These are phyloP conservation scores for Phymanthus crucifer DNA, from an alignment of 92 coral and sea anemone species.

Conservation along the genomic window DNA sequence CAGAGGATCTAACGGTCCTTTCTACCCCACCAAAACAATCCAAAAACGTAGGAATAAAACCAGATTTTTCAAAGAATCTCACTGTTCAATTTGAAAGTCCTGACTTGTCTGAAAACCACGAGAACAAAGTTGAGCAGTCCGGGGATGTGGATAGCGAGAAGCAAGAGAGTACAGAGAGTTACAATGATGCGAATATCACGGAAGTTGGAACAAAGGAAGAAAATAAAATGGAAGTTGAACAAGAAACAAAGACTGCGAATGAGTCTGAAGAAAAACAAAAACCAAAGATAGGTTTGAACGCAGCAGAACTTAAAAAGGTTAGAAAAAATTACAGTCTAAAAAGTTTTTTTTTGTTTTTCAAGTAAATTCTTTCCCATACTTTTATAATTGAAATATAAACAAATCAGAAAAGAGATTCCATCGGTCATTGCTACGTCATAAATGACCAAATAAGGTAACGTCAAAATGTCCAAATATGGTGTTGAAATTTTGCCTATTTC, in stretches of 20 bases:
- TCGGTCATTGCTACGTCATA: too few species aligned
- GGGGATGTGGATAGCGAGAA: background rate
- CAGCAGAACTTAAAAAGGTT: slow-evolving; percentile 19
- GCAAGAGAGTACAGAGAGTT: background rate
- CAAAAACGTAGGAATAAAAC: background rate
- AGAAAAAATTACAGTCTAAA: background rate
- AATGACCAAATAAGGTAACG: background rate
- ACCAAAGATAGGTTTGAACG: background rate
- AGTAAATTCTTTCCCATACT: too few species aligned
- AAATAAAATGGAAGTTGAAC: background rate
- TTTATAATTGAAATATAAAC: too few species aligned
- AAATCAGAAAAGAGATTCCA: too few species aligned
- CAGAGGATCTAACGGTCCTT: slow-evolving; percentile 66
- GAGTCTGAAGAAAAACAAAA: slow-evolving; percentile 10
- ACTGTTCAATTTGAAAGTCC: slow-evolving; percentile 33
- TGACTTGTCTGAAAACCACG: background rate
- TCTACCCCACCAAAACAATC: slow-evolving; percentile 78
- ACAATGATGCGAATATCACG: background rate
- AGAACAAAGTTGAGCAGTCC: background rate
- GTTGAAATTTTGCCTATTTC: background rate
- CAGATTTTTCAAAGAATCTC: slow-evolving; percentile 20
- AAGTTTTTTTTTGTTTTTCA: background rate
- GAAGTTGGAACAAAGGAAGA: slow-evolving; percentile 5
- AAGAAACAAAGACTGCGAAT: slow-evolving; percentile 17
- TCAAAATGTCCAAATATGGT: background rate